These are phyloP conservation scores for Tetramorium bicarinatum DNA, from an alignment of 2,888 invertebrate species.

Conservation along the genomic window DNA sequence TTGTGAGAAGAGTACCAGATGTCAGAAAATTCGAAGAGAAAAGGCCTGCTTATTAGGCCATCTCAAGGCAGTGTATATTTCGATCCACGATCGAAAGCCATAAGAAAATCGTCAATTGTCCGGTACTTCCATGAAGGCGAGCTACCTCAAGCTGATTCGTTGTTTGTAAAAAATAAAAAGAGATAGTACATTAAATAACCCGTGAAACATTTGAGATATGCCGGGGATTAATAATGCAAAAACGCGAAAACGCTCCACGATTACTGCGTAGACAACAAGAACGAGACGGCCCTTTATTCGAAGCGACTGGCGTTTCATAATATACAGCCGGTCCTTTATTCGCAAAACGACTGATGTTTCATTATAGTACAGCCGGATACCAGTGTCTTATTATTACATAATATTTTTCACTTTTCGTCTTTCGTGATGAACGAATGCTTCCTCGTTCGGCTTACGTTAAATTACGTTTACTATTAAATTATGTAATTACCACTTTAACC, in stretches of 20 bases:
- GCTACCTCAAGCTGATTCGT: constrained; percentile 62
- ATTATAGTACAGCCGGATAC: background rate
- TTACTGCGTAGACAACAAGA: constrained; percentile 24
- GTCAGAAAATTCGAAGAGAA: constrained; percentile 65
- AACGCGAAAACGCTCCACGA: constrained; percentile 1
- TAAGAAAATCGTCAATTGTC: constrained; percentile 64
- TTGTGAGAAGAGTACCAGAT: constrained; percentile 55
- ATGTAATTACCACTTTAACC: constrained; percentile 14
- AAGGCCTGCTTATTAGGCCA: constrained; percentile 79
- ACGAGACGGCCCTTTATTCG: background rate
- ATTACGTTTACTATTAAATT: constrained; percentile 30
- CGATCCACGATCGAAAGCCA: constrained; percentile 62
- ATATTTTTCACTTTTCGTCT: constrained; percentile 57
- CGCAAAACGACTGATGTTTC: background rate
- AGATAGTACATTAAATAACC: constrained; percentile 20
- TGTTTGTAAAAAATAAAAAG: constrained; percentile 63
- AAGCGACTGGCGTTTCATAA: background rate
- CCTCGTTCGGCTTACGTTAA: constrained; percentile 47
- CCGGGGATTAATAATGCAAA: constrained; percentile 13
- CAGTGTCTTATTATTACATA: constrained; percentile 22
- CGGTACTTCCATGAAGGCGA: constrained; percentile 67
- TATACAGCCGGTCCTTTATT: background rate
- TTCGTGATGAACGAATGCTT: constrained; percentile 52
- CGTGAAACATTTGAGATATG: background rate
- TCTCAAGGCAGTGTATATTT: constrained; percentile 78